phyloP scores from a whole-genome alignment of 1,140 invertebrate species.

The Brachionus calyciflorus region DNA sequence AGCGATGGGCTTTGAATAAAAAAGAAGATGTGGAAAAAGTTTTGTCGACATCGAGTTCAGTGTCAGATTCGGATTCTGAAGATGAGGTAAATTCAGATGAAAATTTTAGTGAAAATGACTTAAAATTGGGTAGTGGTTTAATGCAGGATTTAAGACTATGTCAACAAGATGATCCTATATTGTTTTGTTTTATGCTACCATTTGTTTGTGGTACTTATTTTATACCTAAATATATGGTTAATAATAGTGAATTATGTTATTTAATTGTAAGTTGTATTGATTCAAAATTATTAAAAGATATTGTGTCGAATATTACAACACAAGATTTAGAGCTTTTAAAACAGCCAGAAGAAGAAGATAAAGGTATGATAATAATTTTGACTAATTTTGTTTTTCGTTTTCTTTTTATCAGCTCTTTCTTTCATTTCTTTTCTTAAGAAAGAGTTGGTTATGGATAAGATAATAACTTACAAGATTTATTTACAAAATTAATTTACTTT shows the following conservation, averaged over 20 bases:
- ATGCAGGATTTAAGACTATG: conserved; percentile 36
- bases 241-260: conserved; percentile 41
- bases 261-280: conserved; percentile 42
- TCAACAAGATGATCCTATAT: conserved; percentile 19
- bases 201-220: conserved; percentile 26
- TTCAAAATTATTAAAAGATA: conserved; percentile 13
- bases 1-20: not conserved
- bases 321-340: conserved; percentile 12
- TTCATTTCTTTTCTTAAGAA: not conserved
- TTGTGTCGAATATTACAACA: conserved; percentile 9
- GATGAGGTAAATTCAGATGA: not conserved
- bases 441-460: too few relatives aligned
- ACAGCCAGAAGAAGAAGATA: conserved; percentile 34
- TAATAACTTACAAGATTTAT: too few relatives aligned
- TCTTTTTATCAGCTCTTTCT: not conserved
- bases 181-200: conserved; percentile 34
- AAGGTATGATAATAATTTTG: not conserved
- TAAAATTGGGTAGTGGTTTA: conserved; percentile 16
- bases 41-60: not conserved
- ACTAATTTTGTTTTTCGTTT: not conserved
- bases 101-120: not conserved
- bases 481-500: too few relatives aligned
- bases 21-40: not conserved
- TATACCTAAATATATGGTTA: conserved; percentile 14
- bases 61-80: not conserved